These are phyloP conservation scores for Drosophila tsacasi DNA, from an alignment of 1,140 invertebrate genomes.

Conservation along the genomic window DNA sequence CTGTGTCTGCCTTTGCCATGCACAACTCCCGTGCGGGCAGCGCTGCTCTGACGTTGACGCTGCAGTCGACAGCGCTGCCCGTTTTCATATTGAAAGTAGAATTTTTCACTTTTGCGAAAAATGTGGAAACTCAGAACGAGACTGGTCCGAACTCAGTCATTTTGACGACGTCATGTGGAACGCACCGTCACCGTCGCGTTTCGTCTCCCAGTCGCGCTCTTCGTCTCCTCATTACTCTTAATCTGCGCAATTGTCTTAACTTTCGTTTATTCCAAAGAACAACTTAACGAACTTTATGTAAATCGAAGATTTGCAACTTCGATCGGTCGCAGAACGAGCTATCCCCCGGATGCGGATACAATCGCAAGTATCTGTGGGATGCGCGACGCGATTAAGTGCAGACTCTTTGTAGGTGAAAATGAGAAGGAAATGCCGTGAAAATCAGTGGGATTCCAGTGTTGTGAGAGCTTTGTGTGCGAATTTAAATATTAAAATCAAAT, in stretches of 20 bases:
- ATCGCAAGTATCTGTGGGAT: conserved; percentile 28
- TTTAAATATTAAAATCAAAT: neutral
- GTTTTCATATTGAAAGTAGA: conserved; percentile 84
- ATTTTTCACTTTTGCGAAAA: conserved; percentile 82
- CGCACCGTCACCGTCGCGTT: conserved; percentile 57
- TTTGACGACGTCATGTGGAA: conserved; percentile 83
- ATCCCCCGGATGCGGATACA: conserved; percentile 27
- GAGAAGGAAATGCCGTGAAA: neutral
- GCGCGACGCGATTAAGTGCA: conserved; percentile 19
- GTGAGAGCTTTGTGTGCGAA: conserved; percentile 43
- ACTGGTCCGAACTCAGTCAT: conserved; percentile 66
- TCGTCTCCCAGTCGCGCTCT: conserved; percentile 19
- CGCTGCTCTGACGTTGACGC: conserved; percentile 10
- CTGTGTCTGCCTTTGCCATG: conserved; percentile 54
- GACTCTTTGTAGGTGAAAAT: conserved; percentile 18
- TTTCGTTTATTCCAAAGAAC: conserved; percentile 43
- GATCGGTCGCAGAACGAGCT: conserved; percentile 21
- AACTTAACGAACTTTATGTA: neutral
- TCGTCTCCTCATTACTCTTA: neutral
- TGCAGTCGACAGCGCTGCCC: conserved; percentile 43
- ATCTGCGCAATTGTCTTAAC: conserved; percentile 47
- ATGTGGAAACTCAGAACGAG: conserved; percentile 64
- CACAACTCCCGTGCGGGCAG: conserved; percentile 71
- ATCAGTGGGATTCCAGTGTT: conserved; percentile 21
- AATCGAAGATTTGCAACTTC: conserved; percentile 16